Evolutionary conservation across 2,888 invertebrate species (phyloP).

Genomic region (Agrilus cyanescens): DNA sequence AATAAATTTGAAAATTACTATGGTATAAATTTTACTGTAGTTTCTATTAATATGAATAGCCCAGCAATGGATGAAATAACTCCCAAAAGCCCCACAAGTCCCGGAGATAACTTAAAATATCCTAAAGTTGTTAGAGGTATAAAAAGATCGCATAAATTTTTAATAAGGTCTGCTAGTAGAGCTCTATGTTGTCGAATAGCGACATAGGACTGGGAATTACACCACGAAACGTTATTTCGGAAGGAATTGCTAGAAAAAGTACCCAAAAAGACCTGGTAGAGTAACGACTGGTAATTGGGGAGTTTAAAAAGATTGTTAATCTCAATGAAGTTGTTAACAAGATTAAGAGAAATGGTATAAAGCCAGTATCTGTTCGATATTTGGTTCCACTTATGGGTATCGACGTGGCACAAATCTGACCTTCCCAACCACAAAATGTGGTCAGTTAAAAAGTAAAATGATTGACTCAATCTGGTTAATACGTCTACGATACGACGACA

Average conservation of each 20-base stretch:
- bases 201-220: constrained; percentile 8
- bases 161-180: constrained; percentile 69
- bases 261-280: no score
- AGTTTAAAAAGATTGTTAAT: constrained; percentile 51
- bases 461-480: constrained; percentile 65
- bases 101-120: constrained; percentile 63
- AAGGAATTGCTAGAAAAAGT: no score
- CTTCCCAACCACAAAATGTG: constrained; percentile 78
- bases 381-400: constrained; percentile 64
- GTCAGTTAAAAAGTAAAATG: constrained; percentile 71
- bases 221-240: no score
- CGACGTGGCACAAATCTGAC: constrained; percentile 53
- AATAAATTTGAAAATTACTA: constrained; percentile 21
- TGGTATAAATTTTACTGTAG: constrained; percentile 64
- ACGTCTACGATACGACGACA: constrained; percentile 60
- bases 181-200: constrained; percentile 42
- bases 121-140: constrained; percentile 76
- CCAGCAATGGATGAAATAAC: constrained; percentile 72
- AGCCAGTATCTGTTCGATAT: constrained; percentile 76
- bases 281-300: constrained; percentile 24
- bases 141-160: constrained; percentile 78
- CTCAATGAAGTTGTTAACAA: constrained; percentile 77
- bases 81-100: constrained; percentile 66
- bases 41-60: constrained; percentile 61
- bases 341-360: constrained; percentile 65